phyloP scores from a whole-genome alignment of 2,113 vertebrate species.

The Pontoporia blainvillei region DNA sequence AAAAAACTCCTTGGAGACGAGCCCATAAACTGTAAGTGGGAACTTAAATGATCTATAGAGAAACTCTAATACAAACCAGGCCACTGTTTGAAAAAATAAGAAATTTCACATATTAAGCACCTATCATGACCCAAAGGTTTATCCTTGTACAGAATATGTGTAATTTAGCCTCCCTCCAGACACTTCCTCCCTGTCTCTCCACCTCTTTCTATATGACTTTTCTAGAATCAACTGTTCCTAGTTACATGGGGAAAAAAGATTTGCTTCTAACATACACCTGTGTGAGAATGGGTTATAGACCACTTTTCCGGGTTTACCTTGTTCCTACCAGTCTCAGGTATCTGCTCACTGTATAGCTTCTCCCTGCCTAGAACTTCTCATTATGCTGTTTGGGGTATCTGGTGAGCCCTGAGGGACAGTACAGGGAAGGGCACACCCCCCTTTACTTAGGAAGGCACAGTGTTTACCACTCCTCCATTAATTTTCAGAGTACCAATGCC shows the following conservation, averaged over 20 bases:
- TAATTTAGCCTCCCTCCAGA: neutral
- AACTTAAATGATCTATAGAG: neutral
- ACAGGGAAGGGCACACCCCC: fast-evolving
- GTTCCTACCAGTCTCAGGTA: neutral
- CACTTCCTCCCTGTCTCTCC: neutral
- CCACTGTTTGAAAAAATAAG: neutral
- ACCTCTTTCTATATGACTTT: neutral
- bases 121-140: neutral
- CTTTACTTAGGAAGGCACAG: neutral
- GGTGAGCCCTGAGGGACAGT: neutral
- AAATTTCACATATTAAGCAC: neutral
- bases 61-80: neutral
- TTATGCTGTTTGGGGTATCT: neutral
- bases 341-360: neutral
- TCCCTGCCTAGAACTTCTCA: neutral
- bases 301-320: neutral
- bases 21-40: neutral
- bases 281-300: neutral
- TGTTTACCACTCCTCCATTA: neutral
- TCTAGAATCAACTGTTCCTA: neutral
- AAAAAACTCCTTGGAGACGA: neutral
- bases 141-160: neutral
- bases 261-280: neutral
- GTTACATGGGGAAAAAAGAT: neutral
- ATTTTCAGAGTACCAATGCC: neutral